A percentile compares a stretch with the other conserved stretches of the same genome.
phyloP scores from a whole-genome alignment of 2,797 vertebrate genomes.

The Sebastes umbrosus region DNA sequence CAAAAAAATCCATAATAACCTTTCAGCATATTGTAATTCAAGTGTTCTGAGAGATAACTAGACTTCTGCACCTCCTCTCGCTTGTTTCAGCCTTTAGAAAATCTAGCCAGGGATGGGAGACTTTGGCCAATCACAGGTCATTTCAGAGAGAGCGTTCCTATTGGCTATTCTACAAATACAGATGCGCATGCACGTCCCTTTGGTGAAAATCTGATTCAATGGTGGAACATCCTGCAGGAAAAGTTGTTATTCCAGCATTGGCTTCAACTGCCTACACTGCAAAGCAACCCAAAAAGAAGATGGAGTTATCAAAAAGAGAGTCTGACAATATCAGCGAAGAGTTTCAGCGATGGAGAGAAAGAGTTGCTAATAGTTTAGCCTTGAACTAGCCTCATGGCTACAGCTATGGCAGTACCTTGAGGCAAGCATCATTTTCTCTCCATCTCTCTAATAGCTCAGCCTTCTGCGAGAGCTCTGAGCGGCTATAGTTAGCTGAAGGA shows the following conservation, averaged over 20 bases:
- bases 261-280: neutral
- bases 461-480: neutral
- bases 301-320: neutral
- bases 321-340: neutral
- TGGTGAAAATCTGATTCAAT: neutral
- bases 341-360: neutral
- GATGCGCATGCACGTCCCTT: neutral
- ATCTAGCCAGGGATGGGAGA: neutral
- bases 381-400: neutral
- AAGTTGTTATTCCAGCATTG: neutral
- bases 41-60: too few relatives aligned
- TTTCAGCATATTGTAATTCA: too few relatives aligned
- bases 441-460: neutral
- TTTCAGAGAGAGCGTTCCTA: neutral
- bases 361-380: too few relatives aligned
- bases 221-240: neutral
- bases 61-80: neutral
- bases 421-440: neutral
- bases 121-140: neutral
- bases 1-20: too few relatives aligned
- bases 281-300: neutral
- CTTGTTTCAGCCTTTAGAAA: neutral
- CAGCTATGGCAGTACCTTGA: neutral
- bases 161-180: neutral
- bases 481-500: neutral